Evolutionary conservation across 2,113 vertebrate genomes (phyloP).

Genomic region (Hemichromis elongatus): DNA sequence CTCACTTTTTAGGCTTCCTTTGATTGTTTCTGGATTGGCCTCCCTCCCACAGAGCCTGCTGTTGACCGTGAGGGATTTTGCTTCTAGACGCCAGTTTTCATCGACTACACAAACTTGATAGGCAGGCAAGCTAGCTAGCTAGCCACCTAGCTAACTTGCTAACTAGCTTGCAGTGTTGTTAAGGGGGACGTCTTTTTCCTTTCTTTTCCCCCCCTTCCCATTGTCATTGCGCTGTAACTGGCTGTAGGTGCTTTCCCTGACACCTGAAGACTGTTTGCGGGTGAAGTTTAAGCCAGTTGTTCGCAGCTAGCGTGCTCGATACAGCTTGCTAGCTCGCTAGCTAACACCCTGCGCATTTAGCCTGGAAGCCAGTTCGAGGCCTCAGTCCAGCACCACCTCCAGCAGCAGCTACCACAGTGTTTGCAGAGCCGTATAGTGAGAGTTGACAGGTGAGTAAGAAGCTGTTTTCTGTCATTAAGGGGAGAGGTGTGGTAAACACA

Average conservation of each 20-base stretch:
- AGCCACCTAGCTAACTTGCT: slow-evolving; percentile 51
- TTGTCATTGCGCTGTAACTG: not conserved
- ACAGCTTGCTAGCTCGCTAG: slow-evolving; percentile 36
- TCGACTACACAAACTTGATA: slow-evolving; percentile 54
- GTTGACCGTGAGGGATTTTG: not conserved
- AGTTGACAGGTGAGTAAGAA: slow-evolving; percentile 69
- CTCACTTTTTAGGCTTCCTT: not conserved
- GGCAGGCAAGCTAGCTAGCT: slow-evolving; percentile 42
- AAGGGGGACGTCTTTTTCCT: not conserved
- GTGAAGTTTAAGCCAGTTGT: slow-evolving; percentile 3
- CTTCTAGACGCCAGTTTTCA: slow-evolving; percentile 33
- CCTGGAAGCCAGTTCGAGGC: slow-evolving; percentile 60
- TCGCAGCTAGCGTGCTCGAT: slow-evolving; percentile 36
- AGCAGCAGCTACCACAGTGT: slow-evolving; percentile 1
- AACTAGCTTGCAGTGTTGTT: slow-evolving; percentile 43
- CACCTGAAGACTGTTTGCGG: not conserved
- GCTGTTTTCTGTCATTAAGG: not conserved
- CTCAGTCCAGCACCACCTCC: slow-evolving; percentile 34
- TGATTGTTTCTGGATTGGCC: not conserved
- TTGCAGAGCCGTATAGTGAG: slow-evolving; percentile 49
- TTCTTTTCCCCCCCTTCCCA: not conserved
- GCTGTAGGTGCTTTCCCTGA: not conserved
- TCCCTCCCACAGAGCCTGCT: not conserved
- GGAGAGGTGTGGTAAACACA: not conserved
- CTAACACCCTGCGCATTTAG: slow-evolving; percentile 62